Base-by-base conservation (phyloP, 2,888 invertebrate genomes). In the Merodon equestris region DNA sequence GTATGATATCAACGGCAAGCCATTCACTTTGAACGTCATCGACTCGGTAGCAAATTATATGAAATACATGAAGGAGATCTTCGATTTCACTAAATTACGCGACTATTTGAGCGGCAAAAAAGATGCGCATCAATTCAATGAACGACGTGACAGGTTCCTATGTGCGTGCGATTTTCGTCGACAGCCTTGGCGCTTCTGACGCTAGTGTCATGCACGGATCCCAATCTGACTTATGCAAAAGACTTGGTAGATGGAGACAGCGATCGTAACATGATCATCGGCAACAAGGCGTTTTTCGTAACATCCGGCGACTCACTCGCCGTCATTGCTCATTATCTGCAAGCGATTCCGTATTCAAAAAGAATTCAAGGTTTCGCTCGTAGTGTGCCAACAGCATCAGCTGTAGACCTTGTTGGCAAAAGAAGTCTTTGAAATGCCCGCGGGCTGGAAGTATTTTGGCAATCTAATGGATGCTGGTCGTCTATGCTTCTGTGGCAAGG, bases 371-470 rank as follows among this genome's bases (percentile, higher is more conserved):
- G 99, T n/a, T 96, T 94, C 86, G 99, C 99, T 0, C 91, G 99
- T 81, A 97, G 97, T 83, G 99, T 99, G 98, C 98, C 98, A n/a
- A 99, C 98, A 0, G 96, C 96, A 18, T 95, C 95, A 1, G 98
- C 98, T 5, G 94, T 98, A 1, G 98, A 99, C 85, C 82, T 88
- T 83, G 99, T 99, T 91, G 40, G 93, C 93, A 0, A 92, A 94
- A 86, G 94, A 95, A 87, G 92, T 96, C 83, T 98, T 95, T 86
- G 97, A 98, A 90, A 97, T 97, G 1, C 97, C 97, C 9, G 98
- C 97, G 0, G 97, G 99, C 5, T 99, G 99, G 99, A 99, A 99
- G 89, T 99, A 97, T 90, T 99, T 99, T 89, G 99, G 99, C 54
- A 99, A 99, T 90, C 91, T 99, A 53, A 99, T 99, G 99, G 99